These are phyloP conservation scores for Strigamia transsilvanica DNA, from an alignment of 2,888 invertebrate genomes.

Conservation along the genomic window DNA sequence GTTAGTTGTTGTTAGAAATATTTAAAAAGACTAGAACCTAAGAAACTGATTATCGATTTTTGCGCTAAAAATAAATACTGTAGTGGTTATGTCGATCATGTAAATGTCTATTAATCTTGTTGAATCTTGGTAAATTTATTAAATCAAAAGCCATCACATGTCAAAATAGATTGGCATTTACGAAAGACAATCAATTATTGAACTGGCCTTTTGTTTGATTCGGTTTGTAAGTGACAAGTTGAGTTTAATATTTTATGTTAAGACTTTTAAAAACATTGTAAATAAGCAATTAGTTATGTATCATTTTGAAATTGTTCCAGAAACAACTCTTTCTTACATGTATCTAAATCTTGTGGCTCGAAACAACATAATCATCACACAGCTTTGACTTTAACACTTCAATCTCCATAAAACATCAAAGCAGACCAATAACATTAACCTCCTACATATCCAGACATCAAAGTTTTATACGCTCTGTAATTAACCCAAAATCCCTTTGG, in stretches of 20 bases:
- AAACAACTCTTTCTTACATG: neutral
- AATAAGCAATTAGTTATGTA: too few species aligned
- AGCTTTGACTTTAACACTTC: constrained; percentile 25
- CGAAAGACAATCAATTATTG: constrained; percentile 15
- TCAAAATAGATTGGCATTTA: constrained; percentile 5
- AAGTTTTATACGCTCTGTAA: constrained; percentile 30
- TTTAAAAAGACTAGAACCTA: neutral
- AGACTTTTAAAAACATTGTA: neutral
- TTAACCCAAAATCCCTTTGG: constrained; percentile 30
- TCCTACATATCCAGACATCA: constrained; percentile 30
- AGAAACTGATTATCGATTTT: neutral
- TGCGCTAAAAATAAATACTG: neutral
- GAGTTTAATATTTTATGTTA: neutral
- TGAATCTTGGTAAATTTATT: neutral
- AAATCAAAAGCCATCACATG: neutral
- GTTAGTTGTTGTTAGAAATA: neutral
- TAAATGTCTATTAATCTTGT: constrained; percentile 21
- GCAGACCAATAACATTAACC: constrained; percentile 30
- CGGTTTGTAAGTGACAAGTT: constrained; percentile 7
- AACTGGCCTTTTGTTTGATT: neutral
- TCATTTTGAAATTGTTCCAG: neutral
- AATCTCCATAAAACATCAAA: constrained; percentile 26
- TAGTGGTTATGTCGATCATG: neutral
- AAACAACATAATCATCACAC: constrained; percentile 1
- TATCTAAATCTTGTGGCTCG: constrained; percentile 26